Base-by-base conservation (phyloP, 2,888 invertebrate genomes). In the Synergus japonicus region DNA sequence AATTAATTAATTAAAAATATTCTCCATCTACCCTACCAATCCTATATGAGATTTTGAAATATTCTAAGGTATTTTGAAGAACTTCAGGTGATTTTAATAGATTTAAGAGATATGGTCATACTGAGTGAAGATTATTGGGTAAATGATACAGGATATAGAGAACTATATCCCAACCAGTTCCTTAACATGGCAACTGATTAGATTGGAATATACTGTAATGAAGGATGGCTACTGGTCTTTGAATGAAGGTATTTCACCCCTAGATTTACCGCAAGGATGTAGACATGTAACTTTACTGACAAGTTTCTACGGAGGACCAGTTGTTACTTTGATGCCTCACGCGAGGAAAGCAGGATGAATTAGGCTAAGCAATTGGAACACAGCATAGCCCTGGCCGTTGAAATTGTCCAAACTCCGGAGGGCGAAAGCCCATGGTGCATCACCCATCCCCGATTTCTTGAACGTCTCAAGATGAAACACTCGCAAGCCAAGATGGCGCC, bases 321-420 rank as follows among this genome's bases (percentile, higher is more conserved):
- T 82, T 81, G 79, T 83, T 79, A 84, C 84, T 85, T 84, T 86
- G 85, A 84, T 83, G 84, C 83, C 83, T 82, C 78, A 79, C 83
- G 81, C 79, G 64, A 69, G 81, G 80, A 82, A 85, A 86, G 81
- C 83, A 83, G 88, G 84, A 87, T 87, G 88, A 92, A 92, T 91
- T 90, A 91, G 91, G 90, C 90, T 91, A 89, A 89, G 90, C 88
- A 91, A 92, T 92, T 89, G 91, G 90, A 90, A 88, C 89, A 86
- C 85, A 85, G 84, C 89, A 86, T 85, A 85, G 84, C 83, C 86
- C 85, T 83, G 83, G 85, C 87, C 85, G 85, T 82, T 83, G 86
- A 88, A 91, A 91, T 91, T 91, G 89, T 90, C 88, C 88, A 88
- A 91, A 90, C 89, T 90, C 85, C 83, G 76, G 79, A 84, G 83